phyloP scores from a whole-genome alignment of 2,113 vertebrate species.

The Shinisaurus crocodilurus region DNA sequence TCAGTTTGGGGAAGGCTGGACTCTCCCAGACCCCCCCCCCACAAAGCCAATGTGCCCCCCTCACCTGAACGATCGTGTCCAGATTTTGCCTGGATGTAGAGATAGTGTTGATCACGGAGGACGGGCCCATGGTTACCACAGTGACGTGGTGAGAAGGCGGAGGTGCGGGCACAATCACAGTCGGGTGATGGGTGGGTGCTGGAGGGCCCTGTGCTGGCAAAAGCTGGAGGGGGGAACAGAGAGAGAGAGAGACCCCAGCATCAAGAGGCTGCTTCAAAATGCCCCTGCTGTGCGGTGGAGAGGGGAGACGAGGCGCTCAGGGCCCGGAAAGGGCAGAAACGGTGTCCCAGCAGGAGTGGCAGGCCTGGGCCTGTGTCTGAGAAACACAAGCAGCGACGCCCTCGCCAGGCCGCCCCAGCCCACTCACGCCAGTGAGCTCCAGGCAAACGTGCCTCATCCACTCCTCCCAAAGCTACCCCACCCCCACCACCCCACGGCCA shows the following conservation, averaged over 20 bases:
- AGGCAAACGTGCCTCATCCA: background rate
- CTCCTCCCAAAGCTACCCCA: background rate
- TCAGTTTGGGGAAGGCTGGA: no score
- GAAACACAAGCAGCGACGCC: no score
- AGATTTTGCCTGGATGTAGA: slow-evolving; percentile 98
- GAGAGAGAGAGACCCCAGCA: background rate
- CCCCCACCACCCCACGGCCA: no score
- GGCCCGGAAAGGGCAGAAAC: no score
- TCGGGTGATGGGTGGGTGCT: slow-evolving; percentile 94
- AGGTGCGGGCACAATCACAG: slow-evolving; percentile 94
- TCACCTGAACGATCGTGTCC: slow-evolving; percentile 98
- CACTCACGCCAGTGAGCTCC: fast-evolving
- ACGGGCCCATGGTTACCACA: slow-evolving; percentile 94
- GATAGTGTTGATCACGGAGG: slow-evolving; percentile 94
- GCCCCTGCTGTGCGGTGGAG: no score
- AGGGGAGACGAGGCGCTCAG: no score
- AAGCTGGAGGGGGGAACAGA: slow-evolving; percentile 74
- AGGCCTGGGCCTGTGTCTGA: background rate
- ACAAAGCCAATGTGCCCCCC: fast-evolving
- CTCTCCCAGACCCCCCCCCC: background rate
- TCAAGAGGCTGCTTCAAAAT: no score
- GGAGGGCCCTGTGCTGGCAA: slow-evolving; percentile 84
- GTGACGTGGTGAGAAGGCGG: slow-evolving; percentile 92
- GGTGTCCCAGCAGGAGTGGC: fast-evolving
- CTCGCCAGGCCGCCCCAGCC: fast-evolving